Percentiles rank a stretch among this genome's conserved stretches.
Evolutionary conservation across 1,140 invertebrate species (phyloP).

Genomic region (Drosophila saltans): DNA sequence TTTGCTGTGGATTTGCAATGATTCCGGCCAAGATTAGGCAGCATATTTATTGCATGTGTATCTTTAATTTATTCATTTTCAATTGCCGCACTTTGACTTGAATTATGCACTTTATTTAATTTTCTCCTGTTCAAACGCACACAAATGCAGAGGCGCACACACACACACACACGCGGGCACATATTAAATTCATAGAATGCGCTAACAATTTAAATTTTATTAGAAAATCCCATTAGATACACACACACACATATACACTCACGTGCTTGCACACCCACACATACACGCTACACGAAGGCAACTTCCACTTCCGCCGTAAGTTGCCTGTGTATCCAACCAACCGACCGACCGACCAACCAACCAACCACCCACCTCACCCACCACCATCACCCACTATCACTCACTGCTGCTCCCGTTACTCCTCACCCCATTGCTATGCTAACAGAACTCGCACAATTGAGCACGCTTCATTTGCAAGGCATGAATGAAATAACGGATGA

Average conservation of each 20-base stretch:
- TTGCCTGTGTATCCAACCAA: conserved; percentile 55
- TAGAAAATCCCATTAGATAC: conserved; percentile 81
- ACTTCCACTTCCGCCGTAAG: conserved; percentile 70
- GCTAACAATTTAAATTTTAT: conserved; percentile 79
- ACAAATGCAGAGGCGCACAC: background rate
- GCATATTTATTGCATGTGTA: background rate
- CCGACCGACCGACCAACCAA: conserved; percentile 30
- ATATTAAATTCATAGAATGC: conserved; percentile 64
- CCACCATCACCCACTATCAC: conserved; percentile 4
- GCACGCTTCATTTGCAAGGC: conserved; percentile 65
- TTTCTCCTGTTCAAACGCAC: conserved; percentile 34
- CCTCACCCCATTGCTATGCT: background rate
- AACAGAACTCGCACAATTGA: conserved; percentile 41
- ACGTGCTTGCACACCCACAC: background rate
- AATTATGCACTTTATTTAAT: conserved; percentile 55
- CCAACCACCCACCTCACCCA: conserved; percentile 1
- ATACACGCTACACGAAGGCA: conserved; percentile 23
- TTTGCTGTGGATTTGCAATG: background rate
- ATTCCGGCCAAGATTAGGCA: background rate
- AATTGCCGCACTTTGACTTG: conserved; percentile 10
- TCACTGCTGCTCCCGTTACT: background rate
- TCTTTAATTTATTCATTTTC: conserved; percentile 10
- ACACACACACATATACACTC: conserved; percentile 44
- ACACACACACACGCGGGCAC: conserved; percentile 25
- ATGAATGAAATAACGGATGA: conserved; percentile 62